Percentiles rank a stretch among this genome's conserved stretches.
phyloP scores from a whole-genome alignment of 2,888 invertebrate species.

The Lithophane leautieri region DNA sequence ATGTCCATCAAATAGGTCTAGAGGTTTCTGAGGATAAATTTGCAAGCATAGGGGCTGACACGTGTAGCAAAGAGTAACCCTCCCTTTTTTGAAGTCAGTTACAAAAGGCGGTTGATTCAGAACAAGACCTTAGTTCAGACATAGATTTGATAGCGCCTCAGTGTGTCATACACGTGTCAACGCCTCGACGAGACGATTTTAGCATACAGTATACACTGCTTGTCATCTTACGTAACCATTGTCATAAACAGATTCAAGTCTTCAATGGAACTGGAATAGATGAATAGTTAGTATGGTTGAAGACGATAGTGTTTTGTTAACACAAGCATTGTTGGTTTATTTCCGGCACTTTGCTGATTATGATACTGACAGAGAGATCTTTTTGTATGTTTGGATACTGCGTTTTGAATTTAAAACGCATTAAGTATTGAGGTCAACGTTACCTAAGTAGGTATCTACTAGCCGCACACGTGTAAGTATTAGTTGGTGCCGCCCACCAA shows the following conservation, averaged over 20 bases:
- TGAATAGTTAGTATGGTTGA: neutral
- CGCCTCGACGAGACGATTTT: neutral
- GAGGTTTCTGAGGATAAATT: neutral
- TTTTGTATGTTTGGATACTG: conserved; percentile 18
- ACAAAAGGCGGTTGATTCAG: conserved; percentile 33
- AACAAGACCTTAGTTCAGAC: conserved; percentile 50
- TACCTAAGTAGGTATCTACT: too few relatives aligned
- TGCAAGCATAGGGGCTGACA: neutral
- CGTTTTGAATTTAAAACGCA: conserved; percentile 30
- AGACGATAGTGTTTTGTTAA: conserved; percentile 13
- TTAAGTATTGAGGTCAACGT: neutral
- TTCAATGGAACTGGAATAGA: conserved; percentile 6
- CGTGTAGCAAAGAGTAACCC: neutral
- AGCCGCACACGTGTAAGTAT: neutral
- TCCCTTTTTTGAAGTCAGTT: neutral
- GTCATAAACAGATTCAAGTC: neutral
- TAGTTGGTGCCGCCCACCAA: too few relatives aligned
- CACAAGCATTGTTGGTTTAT: conserved; percentile 32
- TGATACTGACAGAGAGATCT: conserved; percentile 10
- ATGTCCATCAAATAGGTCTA: neutral
- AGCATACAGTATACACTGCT: conserved; percentile 4
- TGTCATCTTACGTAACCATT: neutral
- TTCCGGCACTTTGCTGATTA: conserved; percentile 22
- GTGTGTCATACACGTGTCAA: conserved; percentile 43
- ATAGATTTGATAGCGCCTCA: conserved; percentile 7